Conservation (phyloP, 2,797 vertebrate genomes). For the Pangasius krempfi region DNA sequence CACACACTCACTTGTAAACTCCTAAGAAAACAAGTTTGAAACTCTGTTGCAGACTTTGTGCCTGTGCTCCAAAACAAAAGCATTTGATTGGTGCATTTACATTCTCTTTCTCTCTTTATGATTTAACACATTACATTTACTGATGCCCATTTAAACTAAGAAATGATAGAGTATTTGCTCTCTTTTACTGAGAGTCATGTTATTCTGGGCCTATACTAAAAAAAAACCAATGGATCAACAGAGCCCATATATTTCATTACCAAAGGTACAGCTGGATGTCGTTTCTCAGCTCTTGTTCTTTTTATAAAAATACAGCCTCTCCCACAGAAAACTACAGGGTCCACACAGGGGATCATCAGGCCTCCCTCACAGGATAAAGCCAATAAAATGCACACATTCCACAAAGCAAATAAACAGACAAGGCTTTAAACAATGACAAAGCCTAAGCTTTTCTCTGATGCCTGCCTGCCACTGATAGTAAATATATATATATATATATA, state of each 20-base stretch:
- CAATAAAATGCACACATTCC: constrained; percentile 58
- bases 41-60: not conserved
- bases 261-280: constrained; percentile 74
- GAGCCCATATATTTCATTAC: constrained; percentile 63
- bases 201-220: not conserved
- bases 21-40: not conserved
- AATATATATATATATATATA: not conserved
- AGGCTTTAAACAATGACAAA: constrained; percentile 75
- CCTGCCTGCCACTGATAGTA: constrained; percentile 43
- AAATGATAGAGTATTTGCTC: not conserved
- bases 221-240: constrained; percentile 68
- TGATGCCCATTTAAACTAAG: not conserved
- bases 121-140: not conserved
- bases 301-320: constrained; percentile 49
- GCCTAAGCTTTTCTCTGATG: constrained; percentile 71
- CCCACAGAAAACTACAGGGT: constrained; percentile 60
- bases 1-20: constrained; percentile 13
- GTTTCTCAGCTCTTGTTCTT: constrained; percentile 61
- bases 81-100: not conserved
- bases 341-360: constrained; percentile 22
- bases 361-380: constrained; percentile 57
- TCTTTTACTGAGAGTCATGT: not conserved
- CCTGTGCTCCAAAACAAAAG: not conserved
- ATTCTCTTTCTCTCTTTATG: not conserved
- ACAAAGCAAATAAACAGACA: constrained; percentile 61